Evolutionary conservation across 2,797 vertebrate genomes (phyloP).

Genomic region (Coccyzus lansbergi): DNA sequence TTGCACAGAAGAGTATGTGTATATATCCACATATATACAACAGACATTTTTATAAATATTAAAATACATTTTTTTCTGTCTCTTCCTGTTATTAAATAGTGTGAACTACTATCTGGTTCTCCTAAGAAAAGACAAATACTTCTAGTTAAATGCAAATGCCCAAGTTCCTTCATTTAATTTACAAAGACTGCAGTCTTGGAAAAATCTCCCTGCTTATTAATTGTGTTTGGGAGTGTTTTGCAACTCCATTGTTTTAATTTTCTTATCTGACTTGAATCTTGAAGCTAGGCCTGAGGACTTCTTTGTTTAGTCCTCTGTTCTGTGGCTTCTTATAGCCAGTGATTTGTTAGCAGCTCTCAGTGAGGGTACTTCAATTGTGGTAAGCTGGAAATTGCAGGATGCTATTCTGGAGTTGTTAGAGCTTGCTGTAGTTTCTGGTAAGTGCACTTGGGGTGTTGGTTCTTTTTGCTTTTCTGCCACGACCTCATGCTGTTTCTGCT

Average conservation of each 20-base stretch:
- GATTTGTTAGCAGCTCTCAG: neutral
- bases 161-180: neutral
- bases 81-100: neutral
- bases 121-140: neutral
- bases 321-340: neutral
- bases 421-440: fast-evolving
- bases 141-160: neutral
- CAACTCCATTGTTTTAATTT: conserved; percentile 11
- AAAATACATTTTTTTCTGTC: neutral
- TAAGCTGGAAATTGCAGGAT: neutral
- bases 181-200: neutral
- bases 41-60: neutral
- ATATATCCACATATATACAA: neutral
- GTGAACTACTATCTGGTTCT: neutral
- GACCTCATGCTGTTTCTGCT: neutral
- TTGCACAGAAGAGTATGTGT: neutral
- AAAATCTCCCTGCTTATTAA: neutral
- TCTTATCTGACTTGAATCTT: neutral
- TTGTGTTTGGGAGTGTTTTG: neutral
- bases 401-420: neutral
- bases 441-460: too few relatives aligned
- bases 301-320: neutral
- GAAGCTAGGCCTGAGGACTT: neutral
- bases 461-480: neutral
- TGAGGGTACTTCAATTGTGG: neutral